Base-by-base conservation (phyloP, 37 sponge, comb jelly and placozoan species). In the Tethya wilhelma region DNA sequence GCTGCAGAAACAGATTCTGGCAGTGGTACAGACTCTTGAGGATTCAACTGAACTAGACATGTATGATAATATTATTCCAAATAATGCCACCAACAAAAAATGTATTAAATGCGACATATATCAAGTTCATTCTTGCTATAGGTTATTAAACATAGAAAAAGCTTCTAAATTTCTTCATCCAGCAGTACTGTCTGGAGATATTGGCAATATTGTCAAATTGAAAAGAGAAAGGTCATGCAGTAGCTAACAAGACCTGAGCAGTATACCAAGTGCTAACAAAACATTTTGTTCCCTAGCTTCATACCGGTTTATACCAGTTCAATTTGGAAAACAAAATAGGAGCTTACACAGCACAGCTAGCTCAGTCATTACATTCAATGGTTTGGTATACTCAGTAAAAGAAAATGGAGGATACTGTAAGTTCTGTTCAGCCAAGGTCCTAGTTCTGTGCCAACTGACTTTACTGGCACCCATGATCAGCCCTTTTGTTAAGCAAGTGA, bases 191-290 rank as follows among this genome's bases (percentile, higher is more conserved):
- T 77, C 85, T 33, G 85, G 89, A 25, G 82, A 82, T 77, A 67
- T 88, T 29, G 83, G 83, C 19, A 68, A 64, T 34, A 79, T 88
- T 46, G 79, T 77, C 33, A 12, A 70, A 23, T 67, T 88, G 44
- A 81, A 82, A 40, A 30, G 38, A 43, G n/a, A 75, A 32, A 43
- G 89, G 44, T 29, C 42, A n/a, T n/a, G n/a, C n/a, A n/a, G n/a
- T n/a, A n/a, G 4, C 77, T 88, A 25, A 72, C 83, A 38, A 74
- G 77, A 34, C 39, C 76, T 44, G 80, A 79, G 66, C 79, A 86
- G 53, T 69, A n/a, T n/a, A 37, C 4, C 1, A 2, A 38, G 28
- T 84, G 22, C 49, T 86, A 6, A 72, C 44, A n/a, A 59, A 42
- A 14, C 79, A 79, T 45, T 86, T 86, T 64, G 56, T 68, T 65